Evolutionary conservation across 2,113 vertebrate genomes (phyloP).

Genomic region (Mormyrus iriodes): DNA sequence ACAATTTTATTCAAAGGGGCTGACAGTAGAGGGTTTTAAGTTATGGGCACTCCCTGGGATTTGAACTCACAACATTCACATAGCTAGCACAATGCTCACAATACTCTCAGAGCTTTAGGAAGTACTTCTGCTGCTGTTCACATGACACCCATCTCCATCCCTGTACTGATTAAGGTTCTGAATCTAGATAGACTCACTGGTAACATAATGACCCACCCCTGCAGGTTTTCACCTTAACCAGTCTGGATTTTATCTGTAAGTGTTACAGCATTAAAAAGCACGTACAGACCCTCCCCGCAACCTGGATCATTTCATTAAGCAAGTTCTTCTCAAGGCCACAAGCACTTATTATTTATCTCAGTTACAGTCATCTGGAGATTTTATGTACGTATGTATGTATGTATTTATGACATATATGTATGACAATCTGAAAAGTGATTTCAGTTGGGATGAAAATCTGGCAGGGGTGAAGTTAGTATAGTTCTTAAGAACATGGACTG

Average conservation of each 20-base stretch:
- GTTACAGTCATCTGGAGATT: too few species aligned
- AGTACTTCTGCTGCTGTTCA: neutral
- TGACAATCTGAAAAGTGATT: neutral
- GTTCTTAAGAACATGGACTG: neutral
- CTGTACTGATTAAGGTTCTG: neutral
- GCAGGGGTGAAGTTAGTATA: neutral
- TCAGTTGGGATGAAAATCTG: neutral
- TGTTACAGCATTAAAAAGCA: neutral
- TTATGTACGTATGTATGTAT: too few species aligned
- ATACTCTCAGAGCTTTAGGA: neutral
- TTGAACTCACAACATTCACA: neutral
- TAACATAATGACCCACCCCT: neutral
- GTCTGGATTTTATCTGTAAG: neutral
- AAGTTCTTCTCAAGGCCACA: neutral
- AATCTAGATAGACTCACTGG: neutral
- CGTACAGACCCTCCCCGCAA: neutral
- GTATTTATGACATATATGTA: too few species aligned
- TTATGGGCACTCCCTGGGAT: neutral
- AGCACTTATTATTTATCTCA: neutral
- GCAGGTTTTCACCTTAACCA: neutral
- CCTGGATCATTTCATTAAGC: neutral
- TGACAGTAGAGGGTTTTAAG: neutral
- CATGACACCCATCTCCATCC: neutral
- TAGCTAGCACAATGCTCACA: neutral
- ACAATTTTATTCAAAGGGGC: neutral